Evolutionary conservation across 2,113 vertebrate genomes (phyloP), one percentile per base, ranked within the genome.

Genomic region (Bufo bufo): DNA sequence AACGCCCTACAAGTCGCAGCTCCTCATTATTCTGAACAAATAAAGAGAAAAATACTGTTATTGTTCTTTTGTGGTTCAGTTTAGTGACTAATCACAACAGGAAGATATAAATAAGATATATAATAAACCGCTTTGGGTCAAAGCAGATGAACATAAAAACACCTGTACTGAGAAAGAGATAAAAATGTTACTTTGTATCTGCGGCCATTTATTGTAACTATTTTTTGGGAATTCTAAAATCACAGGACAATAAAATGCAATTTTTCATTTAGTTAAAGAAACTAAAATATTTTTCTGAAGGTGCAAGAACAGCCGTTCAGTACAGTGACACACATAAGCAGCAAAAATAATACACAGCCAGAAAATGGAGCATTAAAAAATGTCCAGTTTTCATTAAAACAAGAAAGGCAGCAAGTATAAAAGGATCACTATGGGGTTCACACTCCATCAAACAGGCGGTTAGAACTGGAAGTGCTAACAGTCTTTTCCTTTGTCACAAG

Each of bases 401-500:
- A n/a, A 65, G 58, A 52, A 83, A 61, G 84, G 75, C 45, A 72
- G 74, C 54, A 49, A 56, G 33, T 85, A 85, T 74, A 63, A 77
- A 78, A 75, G 59, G n/a, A 77, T 17, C 45, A 43, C 45, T 7
- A 16, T 49, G 45, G 58, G 85, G 14, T 47, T 61, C 14, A 6
- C 5, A 50, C 13, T 13, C 78, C 85, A 78, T 65, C 72, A 86
- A 58, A 49, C 33, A 20, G 33, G 16, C 20, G 10, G 33, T 9
- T 4, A 74, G 4, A 47, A 59, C 69, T 11, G 49, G 69, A 85
- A 13, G 72, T 50, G 47, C 33, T 19, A 63, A 47, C 19, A 50
- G 49, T 59, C 49, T 6, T 50, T 33, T 71, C 65, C 17, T 54
- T 84, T 84, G 59, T 84, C 61, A 84, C 11, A 54, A 84, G 65